These are phyloP conservation scores for Microtus pennsylvanicus DNA, from an alignment of 2,113 vertebrate genomes.

Conservation along the genomic window DNA sequence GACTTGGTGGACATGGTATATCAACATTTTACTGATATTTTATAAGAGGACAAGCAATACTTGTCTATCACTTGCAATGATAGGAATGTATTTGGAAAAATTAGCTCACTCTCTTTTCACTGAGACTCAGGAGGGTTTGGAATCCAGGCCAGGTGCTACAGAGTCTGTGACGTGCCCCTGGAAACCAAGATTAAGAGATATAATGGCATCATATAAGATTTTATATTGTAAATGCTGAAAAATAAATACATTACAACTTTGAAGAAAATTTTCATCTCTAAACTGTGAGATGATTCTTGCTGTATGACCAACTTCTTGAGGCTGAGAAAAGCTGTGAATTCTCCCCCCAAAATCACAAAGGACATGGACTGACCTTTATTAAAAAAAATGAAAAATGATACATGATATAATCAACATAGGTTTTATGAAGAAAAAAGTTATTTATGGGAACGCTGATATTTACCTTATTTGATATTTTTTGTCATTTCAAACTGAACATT, in stretches of 20 bases:
- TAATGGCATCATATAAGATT: not conserved
- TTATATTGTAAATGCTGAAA: not conserved
- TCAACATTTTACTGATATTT: not conserved
- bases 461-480: not conserved
- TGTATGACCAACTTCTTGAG: not conserved
- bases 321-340: not conserved
- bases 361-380: not conserved
- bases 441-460: too few relatives aligned
- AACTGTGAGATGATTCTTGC: not conserved
- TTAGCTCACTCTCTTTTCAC: not conserved
- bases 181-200: not conserved
- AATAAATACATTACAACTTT: not conserved
- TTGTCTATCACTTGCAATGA: rapidly evolving
- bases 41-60: not conserved
- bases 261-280: not conserved
- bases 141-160: not conserved
- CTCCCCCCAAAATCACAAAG: not conserved
- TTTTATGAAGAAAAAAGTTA: not conserved
- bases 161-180: not conserved
- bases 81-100: not conserved
- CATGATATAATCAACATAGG: not conserved
- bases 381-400: not conserved
- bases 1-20: too few relatives aligned
- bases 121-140: not conserved
- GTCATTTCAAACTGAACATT: not conserved